Conservation (phyloP, 2,888 invertebrate genomes). For the Clistopyga incitator region DNA sequence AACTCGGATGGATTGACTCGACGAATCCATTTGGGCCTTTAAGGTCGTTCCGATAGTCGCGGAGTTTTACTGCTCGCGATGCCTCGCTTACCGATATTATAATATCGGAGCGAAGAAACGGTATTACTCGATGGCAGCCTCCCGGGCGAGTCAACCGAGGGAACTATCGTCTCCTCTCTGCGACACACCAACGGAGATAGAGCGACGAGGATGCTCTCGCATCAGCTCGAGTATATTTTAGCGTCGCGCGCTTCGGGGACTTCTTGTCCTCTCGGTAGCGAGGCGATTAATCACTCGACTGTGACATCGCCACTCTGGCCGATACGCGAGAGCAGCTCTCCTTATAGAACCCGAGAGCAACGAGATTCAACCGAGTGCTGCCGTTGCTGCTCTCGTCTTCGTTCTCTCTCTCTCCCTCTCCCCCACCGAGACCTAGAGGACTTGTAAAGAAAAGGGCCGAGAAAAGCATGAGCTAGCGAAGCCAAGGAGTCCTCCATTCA, state of each 20-base stretch:
- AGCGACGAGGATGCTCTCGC: conserved; percentile 5
- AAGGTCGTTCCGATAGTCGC: not conserved
- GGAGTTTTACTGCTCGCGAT: conserved; percentile 12
- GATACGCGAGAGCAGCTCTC: conserved; percentile 50
- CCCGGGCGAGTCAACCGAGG: not conserved
- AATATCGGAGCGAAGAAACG: conserved; percentile 9
- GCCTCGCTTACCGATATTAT: conserved; percentile 20
- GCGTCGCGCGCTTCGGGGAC: conserved; percentile 33
- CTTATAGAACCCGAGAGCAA: conserved; percentile 49
- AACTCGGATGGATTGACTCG: conserved; percentile 7
- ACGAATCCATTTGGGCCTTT: conserved; percentile 18
- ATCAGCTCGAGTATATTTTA: conserved; percentile 20
- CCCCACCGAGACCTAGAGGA: not conserved
- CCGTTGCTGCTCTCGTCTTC: not conserved
- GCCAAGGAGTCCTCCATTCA: conserved; percentile 46
- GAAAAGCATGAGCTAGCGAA: conserved; percentile 18
- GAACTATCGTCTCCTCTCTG: no score
- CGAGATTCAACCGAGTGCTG: conserved; percentile 47
- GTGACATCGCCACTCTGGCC: conserved; percentile 64
- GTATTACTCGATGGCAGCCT: conserved; percentile 1
- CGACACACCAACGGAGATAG: not conserved
- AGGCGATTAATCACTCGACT: conserved; percentile 65
- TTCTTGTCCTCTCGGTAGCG: conserved; percentile 50
- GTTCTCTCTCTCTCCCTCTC: not conserved
- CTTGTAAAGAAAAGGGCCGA: conserved; percentile 33